Conservation (phyloP, 2,888 invertebrate genomes). For the Oligia fasciuncula region DNA sequence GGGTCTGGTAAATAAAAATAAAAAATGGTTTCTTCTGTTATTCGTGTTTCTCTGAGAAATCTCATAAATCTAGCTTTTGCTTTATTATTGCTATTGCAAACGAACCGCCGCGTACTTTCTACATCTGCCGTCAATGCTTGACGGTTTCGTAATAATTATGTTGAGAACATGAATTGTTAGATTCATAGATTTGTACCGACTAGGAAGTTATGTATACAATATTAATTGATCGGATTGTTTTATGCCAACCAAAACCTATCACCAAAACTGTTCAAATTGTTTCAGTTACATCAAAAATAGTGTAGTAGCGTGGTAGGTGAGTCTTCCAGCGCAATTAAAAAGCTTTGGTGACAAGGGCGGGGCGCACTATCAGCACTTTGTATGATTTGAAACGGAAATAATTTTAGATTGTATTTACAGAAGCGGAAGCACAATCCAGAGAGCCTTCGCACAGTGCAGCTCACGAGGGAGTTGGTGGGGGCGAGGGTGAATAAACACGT, state of each 20-base stretch:
- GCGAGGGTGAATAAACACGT: slow-evolving; percentile 68
- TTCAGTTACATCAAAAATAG: slow-evolving; percentile 88
- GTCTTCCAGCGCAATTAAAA: slow-evolving; percentile 69
- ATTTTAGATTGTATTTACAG: slow-evolving; percentile 71
- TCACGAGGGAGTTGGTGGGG: slow-evolving; percentile 72
- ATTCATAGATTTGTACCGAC: background rate
- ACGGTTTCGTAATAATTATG: background rate
- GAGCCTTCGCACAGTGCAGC: slow-evolving; percentile 86
- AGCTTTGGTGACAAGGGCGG: slow-evolving; percentile 49
- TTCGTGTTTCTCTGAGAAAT: background rate
- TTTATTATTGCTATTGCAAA: slow-evolving; percentile 17
- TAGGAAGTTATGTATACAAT: background rate
- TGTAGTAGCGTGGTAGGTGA: slow-evolving; percentile 82
- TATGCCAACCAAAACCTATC: slow-evolving; percentile 21
- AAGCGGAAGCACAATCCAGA: slow-evolving; percentile 80
- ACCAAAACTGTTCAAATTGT: slow-evolving; percentile 81
- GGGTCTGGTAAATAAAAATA: too few species aligned
- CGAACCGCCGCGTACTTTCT: background rate
- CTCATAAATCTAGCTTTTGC: slow-evolving; percentile 28
- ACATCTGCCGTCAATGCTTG: background rate
- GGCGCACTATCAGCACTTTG: slow-evolving; percentile 32
- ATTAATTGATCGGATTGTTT: background rate
- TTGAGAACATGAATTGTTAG: background rate
- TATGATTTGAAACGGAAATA: slow-evolving; percentile 2
- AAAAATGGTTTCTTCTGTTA: background rate